phyloP scores from a whole-genome alignment of 2,888 invertebrate genomes.

The Oscheius sp. region DNA sequence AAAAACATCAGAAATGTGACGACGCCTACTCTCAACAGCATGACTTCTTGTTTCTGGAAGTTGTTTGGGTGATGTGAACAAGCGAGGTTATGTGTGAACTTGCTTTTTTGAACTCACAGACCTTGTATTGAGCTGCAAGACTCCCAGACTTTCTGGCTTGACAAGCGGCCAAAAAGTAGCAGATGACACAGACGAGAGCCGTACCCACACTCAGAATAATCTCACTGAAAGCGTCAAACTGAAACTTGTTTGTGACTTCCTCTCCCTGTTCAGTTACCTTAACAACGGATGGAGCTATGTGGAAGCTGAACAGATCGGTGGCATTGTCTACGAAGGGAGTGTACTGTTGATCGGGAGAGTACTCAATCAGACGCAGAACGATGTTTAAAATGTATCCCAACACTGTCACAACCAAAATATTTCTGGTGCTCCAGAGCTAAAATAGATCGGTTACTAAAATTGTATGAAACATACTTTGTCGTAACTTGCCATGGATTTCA shows the following conservation, averaged over 20 bases:
- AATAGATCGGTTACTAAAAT: background rate
- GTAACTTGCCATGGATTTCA: background rate
- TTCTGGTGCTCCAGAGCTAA: background rate
- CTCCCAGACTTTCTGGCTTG: background rate
- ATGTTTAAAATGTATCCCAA: background rate
- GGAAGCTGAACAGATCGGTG: slow-evolving; percentile 4
- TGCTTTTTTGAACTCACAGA: background rate
- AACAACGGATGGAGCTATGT: background rate
- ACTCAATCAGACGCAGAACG: background rate
- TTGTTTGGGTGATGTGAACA: background rate
- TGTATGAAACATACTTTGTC: background rate
- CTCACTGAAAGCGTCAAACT: slow-evolving; percentile 2
- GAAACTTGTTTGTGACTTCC: background rate
- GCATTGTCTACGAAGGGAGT: slow-evolving; percentile 2
- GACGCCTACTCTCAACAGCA: background rate
- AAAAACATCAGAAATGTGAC: slow-evolving; percentile 2
- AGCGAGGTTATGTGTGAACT: background rate
- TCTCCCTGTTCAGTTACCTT: background rate
- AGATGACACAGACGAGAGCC: background rate
- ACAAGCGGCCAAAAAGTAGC: background rate
- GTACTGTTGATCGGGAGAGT: slow-evolving; percentile 5
- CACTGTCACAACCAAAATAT: background rate
- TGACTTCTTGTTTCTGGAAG: background rate
- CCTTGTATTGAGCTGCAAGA: slow-evolving; percentile 11
- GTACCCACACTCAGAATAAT: background rate